Evolutionary conservation across 2,888 invertebrate genomes (phyloP), one percentile per base, ranked within the genome.

Genomic region (Meganola albula): DNA sequence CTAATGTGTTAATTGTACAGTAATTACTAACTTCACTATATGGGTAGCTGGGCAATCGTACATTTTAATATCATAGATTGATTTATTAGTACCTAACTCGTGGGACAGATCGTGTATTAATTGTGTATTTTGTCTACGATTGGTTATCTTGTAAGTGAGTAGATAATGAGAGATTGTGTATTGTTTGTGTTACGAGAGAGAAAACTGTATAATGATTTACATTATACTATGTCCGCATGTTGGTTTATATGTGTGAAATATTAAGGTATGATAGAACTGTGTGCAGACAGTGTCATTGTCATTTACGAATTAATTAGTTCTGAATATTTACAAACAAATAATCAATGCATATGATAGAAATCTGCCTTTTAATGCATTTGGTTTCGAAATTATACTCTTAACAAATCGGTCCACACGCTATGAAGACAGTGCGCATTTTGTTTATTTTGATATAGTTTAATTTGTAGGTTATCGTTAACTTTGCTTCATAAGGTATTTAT

Each of bases 21-120:
- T 82, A 79, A 77, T 63, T 69, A 83, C 80, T 80, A 80, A 83
- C 75, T 78, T 77, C 80, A 77, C 77, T 77, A 69, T 75, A 74
- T 78, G 78, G 83, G 83, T 83, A 83, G 83, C 78, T 82, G 83
- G 83, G 80, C 82, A 82, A 83, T 79, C 80, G 64, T 77, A 78
- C 72, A 80, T 76, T 77, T 79, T 76, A 77, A 70, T 78, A 75
- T 69, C 63, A 64, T 74, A 74, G 64, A 70, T 69, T 69, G 61
- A 64, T 70, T 70, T 61, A 63, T 62, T 57, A n/a, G n/a, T n/a
- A n/a, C n/a, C n/a, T 71, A 66, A 63, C 61, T 64, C 60, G 61
- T 66, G 61, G 70, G 63, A 69, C 60, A 65, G 20, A 70, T 74
- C 69, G 67, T 77, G 74, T 74, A 64, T 38, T 38, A 33, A 44